Conservation (phyloP, 1,140 invertebrate genomes). For the Oppia nitens region DNA sequence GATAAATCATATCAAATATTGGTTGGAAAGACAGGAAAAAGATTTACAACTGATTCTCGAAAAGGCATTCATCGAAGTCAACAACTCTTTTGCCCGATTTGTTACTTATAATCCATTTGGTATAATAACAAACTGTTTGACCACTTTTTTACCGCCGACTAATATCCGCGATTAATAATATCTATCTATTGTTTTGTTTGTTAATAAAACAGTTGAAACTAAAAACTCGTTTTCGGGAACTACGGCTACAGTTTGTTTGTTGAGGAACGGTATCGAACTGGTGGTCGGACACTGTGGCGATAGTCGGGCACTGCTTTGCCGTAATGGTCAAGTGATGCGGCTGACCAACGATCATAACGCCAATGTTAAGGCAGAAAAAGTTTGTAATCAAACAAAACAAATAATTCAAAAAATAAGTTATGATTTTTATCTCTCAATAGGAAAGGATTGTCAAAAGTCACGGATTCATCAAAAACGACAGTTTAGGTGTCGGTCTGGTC, state of each 20-base stretch:
- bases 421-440: constrained; percentile 8
- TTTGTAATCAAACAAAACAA: constrained; percentile 13
- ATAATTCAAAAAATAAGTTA: not conserved
- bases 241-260: constrained; percentile 38
- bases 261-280: constrained; percentile 30
- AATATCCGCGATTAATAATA: too few relatives aligned
- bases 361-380: constrained; percentile 29
- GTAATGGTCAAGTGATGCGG: constrained; percentile 31
- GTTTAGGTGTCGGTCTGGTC: constrained; percentile 30
- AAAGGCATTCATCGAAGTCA: constrained; percentile 33
- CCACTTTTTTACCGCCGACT: constrained; percentile 30
- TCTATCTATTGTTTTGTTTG: too few relatives aligned
- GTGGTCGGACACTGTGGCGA: constrained; percentile 38
- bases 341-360: constrained; percentile 37
- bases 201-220: not conserved
- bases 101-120: constrained; percentile 12
- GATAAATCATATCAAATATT: constrained; percentile 28
- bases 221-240: constrained; percentile 30
- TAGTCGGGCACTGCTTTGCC: constrained; percentile 36
- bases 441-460: constrained; percentile 27
- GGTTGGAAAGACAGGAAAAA: constrained; percentile 23
- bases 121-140: constrained; percentile 16
- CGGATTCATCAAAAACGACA: constrained; percentile 29
- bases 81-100: constrained; percentile 31
- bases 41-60: constrained; percentile 25